These are phyloP conservation scores for Leptocoma aspasia DNA, from an alignment of 2,113 vertebrate genomes.

Conservation along the genomic window DNA sequence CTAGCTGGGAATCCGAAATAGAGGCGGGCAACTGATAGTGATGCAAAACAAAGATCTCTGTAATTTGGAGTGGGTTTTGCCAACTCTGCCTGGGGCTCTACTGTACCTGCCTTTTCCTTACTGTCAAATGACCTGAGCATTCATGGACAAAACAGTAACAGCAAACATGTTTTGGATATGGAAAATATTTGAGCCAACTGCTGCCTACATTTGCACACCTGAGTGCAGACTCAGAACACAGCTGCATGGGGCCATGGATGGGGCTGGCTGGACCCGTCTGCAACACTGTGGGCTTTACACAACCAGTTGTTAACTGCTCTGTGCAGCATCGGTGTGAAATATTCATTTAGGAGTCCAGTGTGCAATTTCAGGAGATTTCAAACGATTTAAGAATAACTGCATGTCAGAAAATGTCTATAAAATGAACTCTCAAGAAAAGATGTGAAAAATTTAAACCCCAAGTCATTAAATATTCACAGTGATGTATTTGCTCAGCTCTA, in stretches of 20 bases:
- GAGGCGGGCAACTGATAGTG: background rate
- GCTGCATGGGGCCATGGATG: background rate
- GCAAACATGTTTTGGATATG: background rate
- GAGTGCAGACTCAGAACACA: background rate
- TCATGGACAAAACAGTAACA: background rate
- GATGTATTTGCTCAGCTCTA: conserved; percentile 4
- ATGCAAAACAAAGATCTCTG: background rate
- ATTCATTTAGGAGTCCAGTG: background rate
- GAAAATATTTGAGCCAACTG: background rate
- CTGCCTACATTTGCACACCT: background rate
- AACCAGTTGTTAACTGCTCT: background rate
- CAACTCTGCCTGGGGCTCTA: background rate
- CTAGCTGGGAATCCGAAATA: background rate
- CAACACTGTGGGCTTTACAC: background rate
- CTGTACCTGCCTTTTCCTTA: background rate
- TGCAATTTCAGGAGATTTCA: background rate
- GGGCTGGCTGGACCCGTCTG: background rate
- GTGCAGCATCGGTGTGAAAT: accelerated
- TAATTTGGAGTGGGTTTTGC: background rate
- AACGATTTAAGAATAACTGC: background rate
- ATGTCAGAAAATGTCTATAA: background rate
- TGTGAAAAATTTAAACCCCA: background rate
- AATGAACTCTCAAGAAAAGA: background rate
- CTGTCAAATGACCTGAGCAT: background rate
- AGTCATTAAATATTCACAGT: background rate